Conservation (phyloP, 2,113 vertebrate species). For the Morphnarchus princeps region DNA sequence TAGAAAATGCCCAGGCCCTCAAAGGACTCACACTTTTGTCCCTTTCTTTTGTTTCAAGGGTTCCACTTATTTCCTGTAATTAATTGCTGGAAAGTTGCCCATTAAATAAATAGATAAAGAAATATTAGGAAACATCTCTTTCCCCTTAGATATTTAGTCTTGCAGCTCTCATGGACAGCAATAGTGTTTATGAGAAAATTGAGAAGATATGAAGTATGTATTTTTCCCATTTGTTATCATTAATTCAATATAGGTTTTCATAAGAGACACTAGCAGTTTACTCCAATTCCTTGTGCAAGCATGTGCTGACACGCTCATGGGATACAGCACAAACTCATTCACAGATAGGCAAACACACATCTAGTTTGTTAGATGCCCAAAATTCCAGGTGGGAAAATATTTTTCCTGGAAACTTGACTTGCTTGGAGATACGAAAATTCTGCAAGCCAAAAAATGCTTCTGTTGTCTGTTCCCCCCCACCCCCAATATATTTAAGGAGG, state of each 20-base stretch:
- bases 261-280: not conserved
- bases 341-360: not conserved
- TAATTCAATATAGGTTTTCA: not conserved
- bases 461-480: accelerated
- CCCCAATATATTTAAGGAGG: not conserved
- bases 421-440: accelerated
- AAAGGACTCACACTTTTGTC: not conserved
- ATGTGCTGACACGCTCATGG: not conserved
- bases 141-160: not conserved
- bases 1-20: not conserved
- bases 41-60: not conserved
- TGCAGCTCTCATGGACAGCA: accelerated
- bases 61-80: not conserved
- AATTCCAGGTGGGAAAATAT: not conserved
- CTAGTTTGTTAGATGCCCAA: not conserved
- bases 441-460: not conserved
- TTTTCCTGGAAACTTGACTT: not conserved
- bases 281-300: not conserved
- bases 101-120: not conserved
- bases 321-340: not conserved
- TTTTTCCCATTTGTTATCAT: not conserved
- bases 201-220: not conserved
- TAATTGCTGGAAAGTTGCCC: not conserved
- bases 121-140: not conserved
- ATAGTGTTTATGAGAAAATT: not conserved